A percentile compares a stretch with the other conserved stretches of the same genome.
Conservation (phyloP, 2,797 vertebrate species). For the Ficedula albicollis region DNA sequence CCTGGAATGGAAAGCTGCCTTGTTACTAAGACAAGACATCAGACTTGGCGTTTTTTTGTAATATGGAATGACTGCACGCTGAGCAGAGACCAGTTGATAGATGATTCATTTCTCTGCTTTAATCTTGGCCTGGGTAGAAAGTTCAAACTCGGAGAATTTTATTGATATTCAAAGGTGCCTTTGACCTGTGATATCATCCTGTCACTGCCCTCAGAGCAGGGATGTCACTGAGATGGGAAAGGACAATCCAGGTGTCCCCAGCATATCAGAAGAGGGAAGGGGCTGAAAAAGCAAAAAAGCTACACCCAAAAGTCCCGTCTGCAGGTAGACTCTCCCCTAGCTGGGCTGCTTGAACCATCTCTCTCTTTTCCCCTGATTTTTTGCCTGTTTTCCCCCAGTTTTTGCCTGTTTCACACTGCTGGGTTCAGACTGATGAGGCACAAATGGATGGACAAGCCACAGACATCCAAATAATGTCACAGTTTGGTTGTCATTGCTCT, state of each 20-base stretch:
- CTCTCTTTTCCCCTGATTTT: neutral
- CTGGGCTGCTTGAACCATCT: neutral
- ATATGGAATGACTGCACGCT: neutral
- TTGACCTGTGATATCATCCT: neutral
- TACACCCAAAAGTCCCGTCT: neutral
- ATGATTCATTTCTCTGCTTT: neutral
- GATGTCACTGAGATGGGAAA: neutral
- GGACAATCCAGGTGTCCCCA: neutral
- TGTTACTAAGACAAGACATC: neutral
- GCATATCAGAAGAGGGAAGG: neutral
- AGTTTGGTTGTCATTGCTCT: fast-evolving
- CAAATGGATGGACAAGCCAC: neutral
- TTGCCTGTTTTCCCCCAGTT: fast-evolving
- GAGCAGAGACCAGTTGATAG: neutral
- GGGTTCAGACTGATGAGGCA: neutral
- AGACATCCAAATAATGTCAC: neutral
- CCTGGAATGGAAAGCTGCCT: neutral
- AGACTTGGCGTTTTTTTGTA: neutral
- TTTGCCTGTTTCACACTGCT: neutral
- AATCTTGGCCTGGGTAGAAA: neutral
- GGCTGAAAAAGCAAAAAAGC: no score
- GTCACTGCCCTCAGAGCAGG: neutral
- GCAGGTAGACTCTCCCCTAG: fast-evolving
- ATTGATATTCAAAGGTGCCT: neutral
- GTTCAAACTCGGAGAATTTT: neutral